phyloP scores from a whole-genome alignment of 2,888 invertebrate genomes.

The Esperia sulphurella region DNA sequence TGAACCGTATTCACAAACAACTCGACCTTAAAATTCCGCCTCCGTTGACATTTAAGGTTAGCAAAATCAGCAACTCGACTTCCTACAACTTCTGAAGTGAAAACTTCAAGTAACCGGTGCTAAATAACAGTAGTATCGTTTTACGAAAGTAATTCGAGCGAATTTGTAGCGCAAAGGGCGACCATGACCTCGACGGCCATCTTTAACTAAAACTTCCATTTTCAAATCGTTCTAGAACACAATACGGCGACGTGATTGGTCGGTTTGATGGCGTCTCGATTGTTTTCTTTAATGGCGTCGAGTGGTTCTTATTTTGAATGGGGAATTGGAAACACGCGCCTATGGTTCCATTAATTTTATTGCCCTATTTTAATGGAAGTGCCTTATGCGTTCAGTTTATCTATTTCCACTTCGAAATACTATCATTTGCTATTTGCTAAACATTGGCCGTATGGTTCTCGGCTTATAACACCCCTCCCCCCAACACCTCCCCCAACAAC shows the following conservation, averaged over 20 bases:
- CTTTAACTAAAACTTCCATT: slow-evolving; percentile 14
- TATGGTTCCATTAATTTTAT: slow-evolving; percentile 8
- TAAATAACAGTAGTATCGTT: slow-evolving; percentile 22
- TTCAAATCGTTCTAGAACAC: slow-evolving; percentile 20
- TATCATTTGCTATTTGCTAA: too few relatives aligned
- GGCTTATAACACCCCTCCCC: too few relatives aligned
- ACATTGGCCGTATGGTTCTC: too few relatives aligned
- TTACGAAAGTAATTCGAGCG: slow-evolving; percentile 15
- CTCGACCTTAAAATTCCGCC: slow-evolving; percentile 5
- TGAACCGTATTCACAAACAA: neutral
- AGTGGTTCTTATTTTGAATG: slow-evolving; percentile 7
- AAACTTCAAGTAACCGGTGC: slow-evolving; percentile 4
- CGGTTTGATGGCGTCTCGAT: slow-evolving; percentile 20
- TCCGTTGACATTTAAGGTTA: slow-evolving; percentile 17
- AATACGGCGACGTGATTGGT: slow-evolving; percentile 19
- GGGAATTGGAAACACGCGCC: slow-evolving; percentile 4
- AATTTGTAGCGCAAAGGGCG: slow-evolving; percentile 18
- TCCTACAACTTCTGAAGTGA: slow-evolving; percentile 1
- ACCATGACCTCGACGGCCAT: slow-evolving; percentile 18
- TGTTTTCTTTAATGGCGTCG: slow-evolving; percentile 20
- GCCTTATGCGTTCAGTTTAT: neutral
- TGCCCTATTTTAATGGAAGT: neutral
- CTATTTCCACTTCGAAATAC: neutral
- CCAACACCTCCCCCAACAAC: too few relatives aligned
- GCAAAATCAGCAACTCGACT: slow-evolving; percentile 18